Conservation (phyloP, 1,140 invertebrate genomes). For the Drosophila orosa region DNA sequence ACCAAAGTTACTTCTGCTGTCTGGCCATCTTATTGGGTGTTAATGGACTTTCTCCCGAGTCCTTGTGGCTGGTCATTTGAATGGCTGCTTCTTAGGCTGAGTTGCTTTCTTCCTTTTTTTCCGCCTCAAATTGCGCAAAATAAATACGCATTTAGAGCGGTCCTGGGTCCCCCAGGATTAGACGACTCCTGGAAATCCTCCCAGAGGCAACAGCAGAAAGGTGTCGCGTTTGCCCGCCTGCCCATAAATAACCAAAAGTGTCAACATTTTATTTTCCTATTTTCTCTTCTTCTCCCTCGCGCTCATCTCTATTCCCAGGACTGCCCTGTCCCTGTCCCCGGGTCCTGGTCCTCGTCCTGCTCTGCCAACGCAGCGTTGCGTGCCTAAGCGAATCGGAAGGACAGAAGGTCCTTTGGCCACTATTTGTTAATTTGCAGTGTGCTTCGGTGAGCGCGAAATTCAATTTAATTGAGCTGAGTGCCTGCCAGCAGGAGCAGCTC, state of each 20-base stretch:
- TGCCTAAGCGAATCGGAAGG: conserved; percentile 79
- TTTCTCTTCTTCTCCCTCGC: conserved; percentile 42
- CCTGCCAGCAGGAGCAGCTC: conserved; percentile 56
- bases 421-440: conserved; percentile 82
- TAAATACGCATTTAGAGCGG: conserved; percentile 76
- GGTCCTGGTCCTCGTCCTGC: conserved; percentile 1
- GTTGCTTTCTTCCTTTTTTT: conserved; percentile 4
- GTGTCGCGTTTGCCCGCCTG: conserved; percentile 61
- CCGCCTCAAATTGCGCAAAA: conserved; percentile 73
- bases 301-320: conserved; percentile 8
- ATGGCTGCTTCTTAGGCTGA: conserved; percentile 70
- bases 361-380: conserved; percentile 68
- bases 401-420: conserved; percentile 55
- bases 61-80: conserved; percentile 69
- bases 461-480: conserved; percentile 83
- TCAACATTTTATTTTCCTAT: conserved; percentile 83
- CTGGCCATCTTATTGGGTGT: conserved; percentile 74
- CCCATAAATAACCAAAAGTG: conserved; percentile 82
- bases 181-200: conserved; percentile 11
- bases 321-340: not conserved
- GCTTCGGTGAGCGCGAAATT: conserved; percentile 82
- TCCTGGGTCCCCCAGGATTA: conserved; percentile 66
- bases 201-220: conserved; percentile 40
- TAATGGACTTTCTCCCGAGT: conserved; percentile 65
- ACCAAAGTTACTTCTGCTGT: conserved; percentile 55